A percentile compares a stretch with the other conserved stretches of the same genome.
phyloP scores from a whole-genome alignment of 2,797 vertebrate species.

The Margarornis squamiger region DNA sequence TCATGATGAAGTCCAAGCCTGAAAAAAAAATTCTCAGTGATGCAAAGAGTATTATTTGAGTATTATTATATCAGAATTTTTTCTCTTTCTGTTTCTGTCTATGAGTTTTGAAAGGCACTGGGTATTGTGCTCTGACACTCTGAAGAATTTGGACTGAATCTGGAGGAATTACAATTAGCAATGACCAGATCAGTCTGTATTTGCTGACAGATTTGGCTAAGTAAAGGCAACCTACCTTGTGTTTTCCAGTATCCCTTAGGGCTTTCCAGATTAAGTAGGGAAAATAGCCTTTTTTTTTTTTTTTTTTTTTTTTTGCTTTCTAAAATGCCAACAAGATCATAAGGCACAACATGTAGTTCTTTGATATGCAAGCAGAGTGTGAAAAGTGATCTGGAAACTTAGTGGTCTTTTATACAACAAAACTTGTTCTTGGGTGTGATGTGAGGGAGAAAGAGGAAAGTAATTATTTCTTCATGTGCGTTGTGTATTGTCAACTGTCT shows the following conservation, averaged over 20 bases:
- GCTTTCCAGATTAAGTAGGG: conserved; percentile 21
- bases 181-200: not conserved
- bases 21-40: not conserved
- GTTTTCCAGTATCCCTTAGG: conserved; percentile 26
- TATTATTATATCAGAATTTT: not conserved
- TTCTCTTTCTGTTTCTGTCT: not conserved
- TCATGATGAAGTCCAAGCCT: not conserved
- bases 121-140: not conserved
- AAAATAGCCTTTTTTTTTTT: conserved; percentile 37
- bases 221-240: not conserved
- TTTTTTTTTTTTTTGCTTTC: conserved; percentile 40
- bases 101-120: not conserved
- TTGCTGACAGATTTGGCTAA: conserved; percentile 23
- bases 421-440: not conserved
- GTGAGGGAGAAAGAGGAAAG: not conserved
- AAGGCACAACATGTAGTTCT: conserved; percentile 27
- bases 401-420: conserved; percentile 3
- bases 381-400: not conserved
- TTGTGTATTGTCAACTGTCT: not conserved
- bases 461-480: not conserved
- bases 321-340: conserved; percentile 40
- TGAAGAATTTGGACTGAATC: not conserved
- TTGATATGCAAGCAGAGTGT: not conserved
- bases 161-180: not conserved
- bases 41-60: not conserved